A percentile compares a stretch with the other conserved stretches of the same genome.
Conservation (phyloP, 1,140 invertebrate genomes). For the Drosophila seguyi region DNA sequence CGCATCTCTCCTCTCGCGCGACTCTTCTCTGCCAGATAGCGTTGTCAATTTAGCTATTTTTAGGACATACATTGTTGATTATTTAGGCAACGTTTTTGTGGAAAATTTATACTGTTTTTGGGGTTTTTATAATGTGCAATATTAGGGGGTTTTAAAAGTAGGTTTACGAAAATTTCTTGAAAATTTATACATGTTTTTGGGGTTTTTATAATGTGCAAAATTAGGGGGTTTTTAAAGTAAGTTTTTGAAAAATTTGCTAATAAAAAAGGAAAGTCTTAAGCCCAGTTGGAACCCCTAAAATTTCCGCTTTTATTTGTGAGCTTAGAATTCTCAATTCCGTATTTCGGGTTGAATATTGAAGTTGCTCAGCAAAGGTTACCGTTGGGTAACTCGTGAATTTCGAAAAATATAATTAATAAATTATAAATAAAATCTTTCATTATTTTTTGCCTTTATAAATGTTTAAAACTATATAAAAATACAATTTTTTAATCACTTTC, state of each 20-base stretch:
- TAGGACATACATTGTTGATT: background rate
- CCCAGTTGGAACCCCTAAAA: background rate
- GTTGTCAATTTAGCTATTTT: conserved; percentile 4
- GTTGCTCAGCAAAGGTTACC: too few relatives aligned
- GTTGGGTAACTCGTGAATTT: too few relatives aligned
- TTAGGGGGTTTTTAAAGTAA: background rate
- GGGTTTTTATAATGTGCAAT: background rate
- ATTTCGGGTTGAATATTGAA: background rate
- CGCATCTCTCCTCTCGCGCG: background rate
- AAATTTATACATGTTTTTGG: background rate
- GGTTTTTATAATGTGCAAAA: background rate
- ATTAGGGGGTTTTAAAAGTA: background rate
- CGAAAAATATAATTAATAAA: too few relatives aligned
- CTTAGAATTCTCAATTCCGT: background rate
- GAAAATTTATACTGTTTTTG: too few relatives aligned
- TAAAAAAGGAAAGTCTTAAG: too few relatives aligned
- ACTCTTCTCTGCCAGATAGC: background rate
- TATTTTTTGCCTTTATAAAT: background rate
- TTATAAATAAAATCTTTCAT: too few relatives aligned
- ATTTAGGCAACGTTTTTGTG: too few relatives aligned
- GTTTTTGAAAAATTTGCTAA: background rate
- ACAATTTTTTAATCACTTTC: background rate
- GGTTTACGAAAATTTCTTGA: background rate
- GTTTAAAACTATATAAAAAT: background rate
- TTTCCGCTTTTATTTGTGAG: background rate